Evolutionary conservation across 2,797 vertebrate genomes (phyloP).

Genomic region (Macropodus opercularis): DNA sequence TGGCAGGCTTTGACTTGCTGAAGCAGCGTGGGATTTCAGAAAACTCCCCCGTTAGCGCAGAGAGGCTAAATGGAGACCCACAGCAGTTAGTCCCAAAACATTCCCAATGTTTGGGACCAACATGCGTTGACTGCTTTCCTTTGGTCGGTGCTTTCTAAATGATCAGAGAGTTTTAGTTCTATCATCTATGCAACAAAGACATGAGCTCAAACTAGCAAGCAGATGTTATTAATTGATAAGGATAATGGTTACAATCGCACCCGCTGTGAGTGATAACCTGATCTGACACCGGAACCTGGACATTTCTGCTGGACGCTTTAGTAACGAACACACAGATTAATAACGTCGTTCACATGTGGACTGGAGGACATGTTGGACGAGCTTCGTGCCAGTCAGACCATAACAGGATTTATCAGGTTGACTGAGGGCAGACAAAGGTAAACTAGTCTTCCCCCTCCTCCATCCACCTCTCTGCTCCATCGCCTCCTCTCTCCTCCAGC

Average conservation of each 20-base stretch:
- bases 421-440: slow-evolving; percentile 38
- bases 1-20: slow-evolving; percentile 64
- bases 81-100: too few relatives aligned
- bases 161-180: too few relatives aligned
- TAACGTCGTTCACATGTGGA: background rate
- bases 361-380: slow-evolving; percentile 2
- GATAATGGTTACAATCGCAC: background rate
- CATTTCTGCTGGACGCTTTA: too few relatives aligned
- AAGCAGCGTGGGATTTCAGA: slow-evolving; percentile 21
- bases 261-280: background rate
- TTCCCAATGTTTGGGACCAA: too few relatives aligned
- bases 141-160: too few relatives aligned
- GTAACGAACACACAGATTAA: too few relatives aligned
- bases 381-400: slow-evolving; percentile 16
- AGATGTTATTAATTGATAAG: background rate
- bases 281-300: too few relatives aligned
- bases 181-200: too few relatives aligned
- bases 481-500: slow-evolving; percentile 53
- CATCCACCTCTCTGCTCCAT: slow-evolving; percentile 35
- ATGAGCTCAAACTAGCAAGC: too few relatives aligned
- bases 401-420: slow-evolving; percentile 39
- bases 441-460: slow-evolving; percentile 55
- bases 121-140: too few relatives aligned
- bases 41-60: slow-evolving; percentile 38
- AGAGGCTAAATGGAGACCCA: too few relatives aligned